A percentile compares a stretch with the other conserved stretches of the same genome.
Conservation (phyloP, 1,140 invertebrate genomes). For the Bombus vancouverensis region DNA sequence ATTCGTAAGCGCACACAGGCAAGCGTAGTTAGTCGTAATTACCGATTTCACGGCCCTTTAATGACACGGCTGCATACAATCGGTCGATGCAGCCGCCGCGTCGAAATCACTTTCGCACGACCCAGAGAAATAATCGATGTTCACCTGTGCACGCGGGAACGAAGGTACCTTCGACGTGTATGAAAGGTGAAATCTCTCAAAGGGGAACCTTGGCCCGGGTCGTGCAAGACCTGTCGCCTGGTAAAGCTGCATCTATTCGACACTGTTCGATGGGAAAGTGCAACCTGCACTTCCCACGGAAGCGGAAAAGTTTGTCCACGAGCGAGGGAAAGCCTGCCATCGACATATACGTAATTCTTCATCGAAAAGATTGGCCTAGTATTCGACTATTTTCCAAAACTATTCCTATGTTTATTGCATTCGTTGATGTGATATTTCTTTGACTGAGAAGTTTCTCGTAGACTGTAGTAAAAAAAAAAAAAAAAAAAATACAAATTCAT, state of each 20-base stretch:
- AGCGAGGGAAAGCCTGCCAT: slow-evolving; percentile 7
- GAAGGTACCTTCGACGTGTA: slow-evolving; percentile 45
- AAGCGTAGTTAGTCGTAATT: slow-evolving; percentile 45
- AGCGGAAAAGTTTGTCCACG: slow-evolving; percentile 44
- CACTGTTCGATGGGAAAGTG: slow-evolving; percentile 51
- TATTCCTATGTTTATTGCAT: too few relatives aligned
- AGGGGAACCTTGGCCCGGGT: slow-evolving; percentile 64
- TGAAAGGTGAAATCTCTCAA: slow-evolving; percentile 71
- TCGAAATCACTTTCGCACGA: slow-evolving; percentile 77
- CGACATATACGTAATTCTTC: neutral
- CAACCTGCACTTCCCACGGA: slow-evolving; percentile 76
- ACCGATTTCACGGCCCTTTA: slow-evolving; percentile 59
- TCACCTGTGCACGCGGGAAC: slow-evolving; percentile 72
- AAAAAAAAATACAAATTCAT: too few relatives aligned
- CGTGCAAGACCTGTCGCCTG: slow-evolving; percentile 68
- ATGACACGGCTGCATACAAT: slow-evolving; percentile 48
- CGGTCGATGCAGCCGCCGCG: slow-evolving; percentile 54
- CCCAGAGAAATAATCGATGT: slow-evolving; percentile 68
- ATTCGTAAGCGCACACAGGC: neutral
- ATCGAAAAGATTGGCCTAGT: too few relatives aligned
- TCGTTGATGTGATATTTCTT: too few relatives aligned
- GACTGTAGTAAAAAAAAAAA: too few relatives aligned
- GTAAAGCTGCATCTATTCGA: slow-evolving; percentile 43
- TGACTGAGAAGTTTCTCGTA: too few relatives aligned
- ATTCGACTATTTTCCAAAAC: too few relatives aligned